These are phyloP conservation scores for Sceloporus tristichus DNA, from an alignment of 2,113 vertebrate species.

Conservation along the genomic window DNA sequence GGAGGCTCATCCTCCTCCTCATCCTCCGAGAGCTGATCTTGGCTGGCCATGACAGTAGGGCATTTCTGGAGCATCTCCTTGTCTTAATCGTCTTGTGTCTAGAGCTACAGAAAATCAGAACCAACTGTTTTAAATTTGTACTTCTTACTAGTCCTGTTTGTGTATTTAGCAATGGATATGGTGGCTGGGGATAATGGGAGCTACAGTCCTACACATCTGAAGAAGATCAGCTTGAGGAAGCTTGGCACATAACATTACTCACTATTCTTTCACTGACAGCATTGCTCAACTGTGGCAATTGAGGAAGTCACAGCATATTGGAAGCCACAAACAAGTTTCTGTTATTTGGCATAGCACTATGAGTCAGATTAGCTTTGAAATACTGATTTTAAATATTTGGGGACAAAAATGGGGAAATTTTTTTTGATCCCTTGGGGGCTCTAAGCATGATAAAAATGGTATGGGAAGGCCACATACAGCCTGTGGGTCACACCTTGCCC, in stretches of 20 bases:
- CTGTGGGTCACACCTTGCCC: background rate
- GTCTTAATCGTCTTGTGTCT: background rate
- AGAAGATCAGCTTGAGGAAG: background rate
- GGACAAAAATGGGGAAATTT: too few species aligned
- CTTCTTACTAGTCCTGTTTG: too few species aligned
- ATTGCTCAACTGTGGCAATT: background rate
- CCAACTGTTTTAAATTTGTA: background rate
- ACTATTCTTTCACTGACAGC: background rate
- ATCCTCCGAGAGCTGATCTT: too few species aligned
- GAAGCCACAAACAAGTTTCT: background rate
- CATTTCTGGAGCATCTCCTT: background rate
- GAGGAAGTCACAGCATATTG: background rate
- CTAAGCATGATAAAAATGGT: too few species aligned
- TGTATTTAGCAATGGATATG: too few species aligned
- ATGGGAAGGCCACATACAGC: too few species aligned
- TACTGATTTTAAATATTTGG: too few species aligned
- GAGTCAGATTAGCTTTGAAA: background rate
- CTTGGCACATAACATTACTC: background rate
- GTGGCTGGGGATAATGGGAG: background rate
- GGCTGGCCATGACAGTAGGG: too few species aligned
- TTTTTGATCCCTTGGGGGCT: too few species aligned
- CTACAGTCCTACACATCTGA: background rate
- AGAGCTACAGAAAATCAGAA: background rate
- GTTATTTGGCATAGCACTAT: background rate
- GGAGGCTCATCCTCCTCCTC: too few species aligned